Base-by-base conservation (phyloP, 1,140 invertebrate species). In the Drosophila seguyi region DNA sequence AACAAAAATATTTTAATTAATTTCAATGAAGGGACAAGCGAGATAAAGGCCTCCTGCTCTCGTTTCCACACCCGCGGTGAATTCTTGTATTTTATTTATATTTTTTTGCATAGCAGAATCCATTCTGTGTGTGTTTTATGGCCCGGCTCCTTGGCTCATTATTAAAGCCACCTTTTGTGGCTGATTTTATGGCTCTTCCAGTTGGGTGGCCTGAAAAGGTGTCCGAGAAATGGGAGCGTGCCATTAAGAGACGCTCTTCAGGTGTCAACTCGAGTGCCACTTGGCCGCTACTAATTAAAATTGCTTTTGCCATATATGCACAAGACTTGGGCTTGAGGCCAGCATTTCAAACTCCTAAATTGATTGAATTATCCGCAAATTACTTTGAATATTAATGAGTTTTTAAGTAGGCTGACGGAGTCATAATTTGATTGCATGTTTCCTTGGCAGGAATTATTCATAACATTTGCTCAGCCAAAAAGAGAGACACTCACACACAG, bases 1-100 rank as follows among this genome's bases (percentile, higher is more conserved):
- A 60, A 47, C 63, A 76, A 62, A 80, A 83, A 75, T 79, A 72
- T 86, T 80, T 87, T 88, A 88, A 88, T 87, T 87, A 87, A 88
- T 88, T 88, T 88, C 76, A 69, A 77, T 88, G 66, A 71, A 71
- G 66, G 81, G 39, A 39, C 13, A 16, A 22, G 39, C 7, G 39
- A 55, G 39, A 55, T 41, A 36, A 7, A 55, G 29, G 47, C 20
- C 44, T 61, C 47, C 56, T 31, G 57, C 38, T 44, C 25, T 27
- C 4, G 4, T 31, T 39, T 6, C 14, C 52, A 10, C 34, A 39
- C 56, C 22, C 59, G 13, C n/a, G 20, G 13, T 16, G 8, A 16
- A 29, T 47, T 25, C 45, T 57, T 18, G 27, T 57, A 27, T 57
- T n/a, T 56, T 10, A 6, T 60, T 2, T 60, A 4, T 25, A 16